Base-by-base conservation (phyloP, 2,888 invertebrate genomes). In the Quadroppia sp. region DNA sequence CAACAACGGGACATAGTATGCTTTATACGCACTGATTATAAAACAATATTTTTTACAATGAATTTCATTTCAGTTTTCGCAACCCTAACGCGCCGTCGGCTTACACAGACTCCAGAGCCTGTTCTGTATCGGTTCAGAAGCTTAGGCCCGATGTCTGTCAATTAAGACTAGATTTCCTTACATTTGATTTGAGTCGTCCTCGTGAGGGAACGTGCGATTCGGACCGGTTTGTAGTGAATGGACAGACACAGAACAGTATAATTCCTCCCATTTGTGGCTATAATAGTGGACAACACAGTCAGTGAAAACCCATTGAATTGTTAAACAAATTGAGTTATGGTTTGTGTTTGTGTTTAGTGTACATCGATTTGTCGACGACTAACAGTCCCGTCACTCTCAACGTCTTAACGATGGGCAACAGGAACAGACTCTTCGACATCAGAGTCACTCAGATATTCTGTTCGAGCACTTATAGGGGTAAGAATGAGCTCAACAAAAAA, bases 251-350 rank as follows among this genome's bases (percentile, higher is more conserved):
- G 53, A 74, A 75, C 59, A 59, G 45, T 36, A 67, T 75, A n/a
- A 36, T 75, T 64, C 75, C 75, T 40, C 75, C 75, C 11, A 71
- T 75, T 36, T 75, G 75, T 73, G 75, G 75, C 17, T 70, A 61
- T 40, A 75, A 75, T 67, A 67, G 74, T 32, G 75, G 75, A 32
- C 75, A 75, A 45, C 75, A 75, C 64, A 73, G 75, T 75, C 11
- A 40, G 2, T 61, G 15, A 32, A 71, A 28, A n/a, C n/a, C n/a
- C n/a, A n/a, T 15, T 45, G 11, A 45, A 4, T 28, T 56, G 53
- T 53, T 15, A 45, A 45, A 11, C 45, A 45, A 71, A 28, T 42
- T 30, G 15, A 32, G n/a, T 13, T 28, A 13, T 36, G 15, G 15
- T 42, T 70, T 70, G 20, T 6, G 11, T n/a, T n/a, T n/a, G n/a